phyloP scores from a whole-genome alignment of 2,797 vertebrate genomes.

The Spheniscus humboldti region DNA sequence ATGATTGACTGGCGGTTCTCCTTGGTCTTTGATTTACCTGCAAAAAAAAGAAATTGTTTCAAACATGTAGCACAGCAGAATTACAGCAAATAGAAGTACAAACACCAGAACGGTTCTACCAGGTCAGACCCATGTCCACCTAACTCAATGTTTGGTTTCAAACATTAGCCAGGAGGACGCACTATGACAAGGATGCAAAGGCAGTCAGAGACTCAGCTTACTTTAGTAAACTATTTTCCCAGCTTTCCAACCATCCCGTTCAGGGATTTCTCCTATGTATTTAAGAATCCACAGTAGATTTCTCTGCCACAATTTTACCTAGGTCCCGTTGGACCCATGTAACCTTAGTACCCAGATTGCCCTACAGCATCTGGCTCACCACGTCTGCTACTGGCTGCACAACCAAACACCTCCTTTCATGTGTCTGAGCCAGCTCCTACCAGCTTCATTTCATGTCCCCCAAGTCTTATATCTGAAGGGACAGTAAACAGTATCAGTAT shows the following conservation, averaged over 20 bases:
- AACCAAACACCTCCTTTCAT: not conserved
- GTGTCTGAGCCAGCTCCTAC: not conserved
- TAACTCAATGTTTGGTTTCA: fast-evolving
- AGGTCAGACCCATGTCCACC: not conserved
- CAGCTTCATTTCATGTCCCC: not conserved
- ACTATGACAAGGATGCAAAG: not conserved
- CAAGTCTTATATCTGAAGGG: too few species aligned
- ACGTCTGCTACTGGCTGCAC: not conserved
- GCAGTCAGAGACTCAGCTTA: not conserved
- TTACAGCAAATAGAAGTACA: not conserved
- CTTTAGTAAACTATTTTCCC: not conserved
- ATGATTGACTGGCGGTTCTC: conserved; percentile 95
- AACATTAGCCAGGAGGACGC: fast-evolving
- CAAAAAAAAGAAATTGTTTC: not conserved
- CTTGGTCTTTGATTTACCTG: conserved; percentile 91
- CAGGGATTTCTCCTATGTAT: not conserved
- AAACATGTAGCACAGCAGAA: not conserved
- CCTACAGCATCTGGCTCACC: not conserved
- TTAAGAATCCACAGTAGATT: not conserved
- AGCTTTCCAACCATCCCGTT: not conserved
- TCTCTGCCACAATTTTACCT: not conserved
- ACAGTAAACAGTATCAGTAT: fast-evolving
- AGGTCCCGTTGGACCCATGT: fast-evolving
- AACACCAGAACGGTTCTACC: not conserved
- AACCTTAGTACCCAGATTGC: too few species aligned